phyloP scores from a whole-genome alignment of 2,888 invertebrate genomes.

The Auanema sp. region DNA sequence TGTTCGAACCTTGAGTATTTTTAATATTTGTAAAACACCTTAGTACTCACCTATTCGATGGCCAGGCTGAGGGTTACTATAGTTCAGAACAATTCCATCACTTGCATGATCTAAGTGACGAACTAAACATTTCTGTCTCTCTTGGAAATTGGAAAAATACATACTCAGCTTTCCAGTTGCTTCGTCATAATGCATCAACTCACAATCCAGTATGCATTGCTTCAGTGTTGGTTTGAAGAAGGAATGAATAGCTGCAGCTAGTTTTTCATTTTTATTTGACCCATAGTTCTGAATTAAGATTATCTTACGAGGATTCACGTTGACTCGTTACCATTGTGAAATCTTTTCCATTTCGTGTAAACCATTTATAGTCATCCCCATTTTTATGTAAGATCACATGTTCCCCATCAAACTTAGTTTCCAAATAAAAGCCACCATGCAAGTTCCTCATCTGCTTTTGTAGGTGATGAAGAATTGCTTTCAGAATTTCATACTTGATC shows the following conservation, averaged over 20 bases:
- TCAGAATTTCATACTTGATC: slow-evolving; percentile 15
- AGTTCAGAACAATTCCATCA: slow-evolving; percentile 13
- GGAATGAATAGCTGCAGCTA: slow-evolving; percentile 50
- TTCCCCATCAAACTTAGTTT: slow-evolving; percentile 61
- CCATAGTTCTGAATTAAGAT: slow-evolving; percentile 16
- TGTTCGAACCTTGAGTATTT: no score
- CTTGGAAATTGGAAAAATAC: slow-evolving; percentile 3
- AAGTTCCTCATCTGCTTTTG: slow-evolving; percentile 8
- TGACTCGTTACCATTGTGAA: slow-evolving; percentile 31
- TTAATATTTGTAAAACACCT: no score
- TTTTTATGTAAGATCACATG: slow-evolving; percentile 56
- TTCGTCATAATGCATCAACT: slow-evolving; percentile 42
- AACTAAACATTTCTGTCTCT: slow-evolving; percentile 1
- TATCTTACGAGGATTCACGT: no score
- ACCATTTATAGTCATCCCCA: slow-evolving; percentile 51
- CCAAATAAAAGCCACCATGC: slow-evolving; percentile 49
- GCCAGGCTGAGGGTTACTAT: slow-evolving; percentile 15
- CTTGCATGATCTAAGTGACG: slow-evolving; percentile 16
- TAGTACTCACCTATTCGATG: slow-evolving; percentile 17
- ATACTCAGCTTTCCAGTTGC: slow-evolving; percentile 4
- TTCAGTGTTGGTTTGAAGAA: slow-evolving; percentile 41
- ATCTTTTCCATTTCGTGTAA: slow-evolving; percentile 51
- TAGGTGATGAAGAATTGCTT: neutral
- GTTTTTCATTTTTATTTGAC: slow-evolving; percentile 18
- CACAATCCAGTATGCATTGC: slow-evolving; percentile 56